phyloP scores from a whole-genome alignment of 2,113 vertebrate species.

The Microcebus ravelobensis region DNA sequence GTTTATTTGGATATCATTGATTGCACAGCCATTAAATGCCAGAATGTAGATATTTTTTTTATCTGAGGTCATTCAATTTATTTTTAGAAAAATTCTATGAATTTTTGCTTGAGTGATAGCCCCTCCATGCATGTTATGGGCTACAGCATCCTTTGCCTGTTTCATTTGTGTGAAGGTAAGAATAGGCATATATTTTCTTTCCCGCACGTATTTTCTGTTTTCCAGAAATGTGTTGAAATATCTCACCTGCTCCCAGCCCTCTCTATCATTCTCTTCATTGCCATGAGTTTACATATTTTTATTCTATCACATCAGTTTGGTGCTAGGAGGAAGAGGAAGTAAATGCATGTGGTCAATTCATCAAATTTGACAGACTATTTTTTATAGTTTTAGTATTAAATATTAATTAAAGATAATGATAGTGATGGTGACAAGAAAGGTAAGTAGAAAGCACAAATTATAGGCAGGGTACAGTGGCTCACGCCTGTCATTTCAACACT shows the following conservation, averaged over 20 bases:
- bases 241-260: background rate
- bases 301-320: slow-evolving; percentile 35
- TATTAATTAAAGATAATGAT: background rate
- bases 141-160: background rate
- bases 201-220: background rate
- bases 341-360: background rate
- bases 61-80: background rate
- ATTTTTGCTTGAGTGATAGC: slow-evolving; percentile 7
- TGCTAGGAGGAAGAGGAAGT: background rate
- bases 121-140: background rate
- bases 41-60: background rate
- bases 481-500: too few relatives aligned
- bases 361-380: background rate
- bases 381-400: slow-evolving; percentile 6
- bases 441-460: background rate
- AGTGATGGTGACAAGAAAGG: background rate
- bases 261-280: background rate
- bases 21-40: background rate
- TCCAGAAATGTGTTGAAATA: slow-evolving; percentile 27
- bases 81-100: slow-evolving; percentile 21
- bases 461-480: background rate
- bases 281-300: background rate
- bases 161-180: background rate
- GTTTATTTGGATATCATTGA: background rate
- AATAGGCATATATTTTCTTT: too few relatives aligned